Evolutionary conservation across 2,888 invertebrate species (phyloP).

Genomic region (Lepidonotus clava): DNA sequence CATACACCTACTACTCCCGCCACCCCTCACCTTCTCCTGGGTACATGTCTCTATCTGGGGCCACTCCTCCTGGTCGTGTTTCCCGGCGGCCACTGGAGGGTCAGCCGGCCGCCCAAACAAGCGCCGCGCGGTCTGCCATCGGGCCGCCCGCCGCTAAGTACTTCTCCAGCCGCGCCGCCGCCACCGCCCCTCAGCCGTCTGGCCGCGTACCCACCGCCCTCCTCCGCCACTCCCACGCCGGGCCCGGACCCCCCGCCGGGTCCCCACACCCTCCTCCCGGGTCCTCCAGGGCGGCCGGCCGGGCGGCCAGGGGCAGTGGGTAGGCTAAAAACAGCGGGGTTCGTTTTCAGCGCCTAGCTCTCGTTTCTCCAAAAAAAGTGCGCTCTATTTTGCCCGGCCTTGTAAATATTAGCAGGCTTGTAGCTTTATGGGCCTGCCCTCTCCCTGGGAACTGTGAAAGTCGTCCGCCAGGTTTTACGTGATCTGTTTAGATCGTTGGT

Average conservation of each 20-base stretch:
- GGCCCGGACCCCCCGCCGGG: neutral
- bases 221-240: neutral
- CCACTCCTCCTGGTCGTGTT: no score
- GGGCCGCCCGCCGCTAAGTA: neutral
- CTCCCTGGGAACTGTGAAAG: no score
- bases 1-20: no score
- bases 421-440: neutral
- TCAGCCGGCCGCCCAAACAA: neutral
- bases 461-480: no score
- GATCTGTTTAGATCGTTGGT: no score
- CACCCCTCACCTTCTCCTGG: no score
- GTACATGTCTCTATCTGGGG: no score
- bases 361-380: neutral
- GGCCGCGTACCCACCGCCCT: neutral
- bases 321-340: neutral
- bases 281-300: neutral
- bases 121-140: neutral
- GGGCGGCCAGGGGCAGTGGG: neutral
- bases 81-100: neutral
- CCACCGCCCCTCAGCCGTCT: no score
- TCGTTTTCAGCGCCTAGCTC: neutral
- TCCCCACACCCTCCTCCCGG: neutral
- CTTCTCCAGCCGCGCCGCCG: neutral
- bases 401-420: slow-evolving; percentile 12
- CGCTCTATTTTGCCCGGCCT: neutral